Percentiles rank a stretch among this genome's conserved stretches.
Evolutionary conservation across 2,113 vertebrate genomes (phyloP).

Genomic region (Rallus limicola): DNA sequence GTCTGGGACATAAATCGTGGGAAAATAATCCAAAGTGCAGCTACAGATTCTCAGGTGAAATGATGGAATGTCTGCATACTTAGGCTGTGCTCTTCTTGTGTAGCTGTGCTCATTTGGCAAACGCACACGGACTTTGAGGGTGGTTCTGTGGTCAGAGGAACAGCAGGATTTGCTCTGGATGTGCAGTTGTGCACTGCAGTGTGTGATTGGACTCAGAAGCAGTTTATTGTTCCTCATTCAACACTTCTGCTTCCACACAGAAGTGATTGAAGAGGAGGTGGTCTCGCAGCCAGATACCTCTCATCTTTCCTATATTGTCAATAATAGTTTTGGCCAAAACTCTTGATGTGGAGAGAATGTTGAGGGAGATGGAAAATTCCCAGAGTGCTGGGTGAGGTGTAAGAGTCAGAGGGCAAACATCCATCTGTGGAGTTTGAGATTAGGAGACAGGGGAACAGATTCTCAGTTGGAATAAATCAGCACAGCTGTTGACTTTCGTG

Average conservation of each 20-base stretch:
- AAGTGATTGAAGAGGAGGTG: not conserved
- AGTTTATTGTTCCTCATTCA: not conserved
- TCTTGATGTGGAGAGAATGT: not conserved
- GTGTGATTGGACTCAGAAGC: not conserved
- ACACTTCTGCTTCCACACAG: not conserved
- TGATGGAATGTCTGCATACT: slow-evolving; percentile 1
- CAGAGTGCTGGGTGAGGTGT: not conserved
- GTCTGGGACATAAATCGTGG: slow-evolving; percentile 77
- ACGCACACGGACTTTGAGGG: not conserved
- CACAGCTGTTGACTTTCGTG: not conserved
- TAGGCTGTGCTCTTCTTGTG: not conserved
- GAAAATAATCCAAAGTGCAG: slow-evolving; percentile 62
- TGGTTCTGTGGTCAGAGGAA: not conserved
- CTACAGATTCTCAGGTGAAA: slow-evolving; percentile 82
- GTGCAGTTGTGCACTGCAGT: not conserved
- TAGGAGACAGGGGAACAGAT: not conserved
- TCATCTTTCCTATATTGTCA: not conserved
- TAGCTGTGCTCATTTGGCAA: not conserved
- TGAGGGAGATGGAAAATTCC: not conserved
- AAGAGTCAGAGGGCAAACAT: not conserved
- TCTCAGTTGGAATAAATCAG: not conserved
- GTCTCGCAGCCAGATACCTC: not conserved
- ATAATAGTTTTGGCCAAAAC: not conserved
- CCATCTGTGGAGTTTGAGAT: not conserved
- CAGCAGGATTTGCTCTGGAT: not conserved